Evolutionary conservation across 2,113 vertebrate genomes (phyloP).

Genomic region (Calonectris borealis): DNA sequence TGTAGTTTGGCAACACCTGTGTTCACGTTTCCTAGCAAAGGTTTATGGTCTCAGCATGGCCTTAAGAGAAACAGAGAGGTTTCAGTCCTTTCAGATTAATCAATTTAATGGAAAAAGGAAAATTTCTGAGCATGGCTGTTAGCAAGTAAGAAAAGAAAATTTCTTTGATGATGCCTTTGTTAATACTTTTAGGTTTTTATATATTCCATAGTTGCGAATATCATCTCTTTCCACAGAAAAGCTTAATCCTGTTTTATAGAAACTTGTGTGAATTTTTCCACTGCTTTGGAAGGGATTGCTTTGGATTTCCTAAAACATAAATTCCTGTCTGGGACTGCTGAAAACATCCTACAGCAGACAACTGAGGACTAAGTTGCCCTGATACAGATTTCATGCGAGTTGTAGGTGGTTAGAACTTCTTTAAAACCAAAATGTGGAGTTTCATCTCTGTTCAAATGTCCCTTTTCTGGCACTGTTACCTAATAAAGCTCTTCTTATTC

Average conservation of each 20-base stretch:
- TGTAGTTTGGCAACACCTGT: background rate
- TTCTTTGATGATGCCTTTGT: background rate
- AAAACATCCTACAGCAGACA: background rate
- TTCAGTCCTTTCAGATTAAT: background rate
- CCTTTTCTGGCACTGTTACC: background rate
- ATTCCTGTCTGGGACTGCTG: background rate
- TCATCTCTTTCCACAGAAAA: background rate
- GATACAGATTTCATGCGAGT: background rate
- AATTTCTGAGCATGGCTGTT: background rate
- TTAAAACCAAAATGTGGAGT: background rate
- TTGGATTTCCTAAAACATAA: background rate
- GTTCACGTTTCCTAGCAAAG: background rate
- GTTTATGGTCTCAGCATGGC: background rate
- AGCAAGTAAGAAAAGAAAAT: background rate
- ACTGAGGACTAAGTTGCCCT: background rate
- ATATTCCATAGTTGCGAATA: background rate
- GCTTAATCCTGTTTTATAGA: background rate
- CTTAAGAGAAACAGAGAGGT: background rate
- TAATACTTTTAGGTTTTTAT: background rate
- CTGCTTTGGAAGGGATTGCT: background rate
- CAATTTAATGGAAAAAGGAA: background rate
- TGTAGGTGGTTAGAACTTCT: background rate
- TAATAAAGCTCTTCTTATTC: background rate
- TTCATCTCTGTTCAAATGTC: background rate
- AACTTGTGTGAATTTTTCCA: background rate